Base-by-base conservation (phyloP, 2,888 invertebrate species). In the Salpingus planirostris region DNA sequence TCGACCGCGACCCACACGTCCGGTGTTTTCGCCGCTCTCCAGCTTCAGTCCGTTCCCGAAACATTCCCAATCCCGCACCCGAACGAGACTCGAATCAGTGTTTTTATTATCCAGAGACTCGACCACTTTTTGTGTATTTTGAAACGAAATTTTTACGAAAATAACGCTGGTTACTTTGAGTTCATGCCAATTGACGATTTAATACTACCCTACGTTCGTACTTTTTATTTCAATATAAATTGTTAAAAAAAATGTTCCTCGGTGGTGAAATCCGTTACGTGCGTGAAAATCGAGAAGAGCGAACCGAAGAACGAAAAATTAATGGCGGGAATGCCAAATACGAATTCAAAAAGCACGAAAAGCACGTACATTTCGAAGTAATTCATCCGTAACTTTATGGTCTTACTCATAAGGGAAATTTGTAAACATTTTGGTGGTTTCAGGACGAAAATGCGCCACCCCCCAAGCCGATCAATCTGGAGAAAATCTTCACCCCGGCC, bases 401-500 rank as follows among this genome's bases (percentile, higher is more conserved):
- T n/a, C n/a, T n/a, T n/a, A 6, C n/a, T 25, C 13, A 25, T 25
- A n/a, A n/a, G n/a, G 25, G 8, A n/a, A n/a, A n/a, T n/a, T n/a
- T n/a, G n/a, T n/a, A n/a, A n/a, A n/a, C n/a, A n/a, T n/a, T n/a
- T 27, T 14, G 3, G 2, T 14, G 18, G 28, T 58, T 62, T 33
- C 62, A 78, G 76, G 78, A 79, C 57, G 76, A 78, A 52, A 65
- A 73, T 53, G 68, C 72, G 52, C 73, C 74, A 11, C 53, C 68
- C 50, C 68, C 73, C 42, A 76, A 74, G 57, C 76, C 80, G 46
- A 76, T 89, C 54, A 83, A 87, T 65, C 71, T 90, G 59, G 83
- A 87, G 66, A 88, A 89, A 66, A 78, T 89, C 55, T 86, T 90
- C 64, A 88, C 87, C 2, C 89, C 89, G 31, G 87, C 89, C n/a